Evolutionary conservation across 1,140 invertebrate species (phyloP), one percentile per base, ranked within the genome.

Genomic region (Pseudomyrmex concolor): DNA sequence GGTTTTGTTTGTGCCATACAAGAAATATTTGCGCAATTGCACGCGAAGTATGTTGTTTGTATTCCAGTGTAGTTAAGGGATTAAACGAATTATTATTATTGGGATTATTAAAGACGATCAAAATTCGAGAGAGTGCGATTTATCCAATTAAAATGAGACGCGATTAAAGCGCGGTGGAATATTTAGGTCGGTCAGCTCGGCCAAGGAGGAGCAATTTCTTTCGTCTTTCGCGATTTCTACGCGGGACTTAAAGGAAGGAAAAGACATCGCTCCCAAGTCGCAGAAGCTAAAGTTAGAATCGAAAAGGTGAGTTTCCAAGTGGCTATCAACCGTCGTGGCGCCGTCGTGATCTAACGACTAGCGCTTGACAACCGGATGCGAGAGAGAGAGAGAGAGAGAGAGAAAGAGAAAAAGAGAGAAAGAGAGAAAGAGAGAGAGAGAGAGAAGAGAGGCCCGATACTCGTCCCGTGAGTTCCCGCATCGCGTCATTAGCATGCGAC

Each of bases 361-460:
- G 87, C 89, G 91, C 91, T 34, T 92, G 92, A 92, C 92, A 94
- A 94, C 93, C 93, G 93, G 93, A 94, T 94, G 92, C 91, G 90
- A 89, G 90, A 89, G 89, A 89, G 34, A 34, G 34, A 34, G 5
- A 34, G 34, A 7, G 5, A 34, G 5, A 34, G 5, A 34, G 0
- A 34, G 1, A 25, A 0, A 25, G 25, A 25, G 25, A 25, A 5
- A 34, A 4, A 34, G n/a, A n/a, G n/a, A n/a, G n/a, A n/a, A 89
- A 89, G 89, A 91, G 88, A 89, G 84, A n/a, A n/a, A n/a, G 34
- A 34, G 34, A 0, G 34, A 34, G 90, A 89, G 88, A 89, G 90
- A 89, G 90, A 89, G 89, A 89, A 89, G 89, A 91, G 88, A 89
- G 84, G 78, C 80, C 67, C 72, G 83, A 90, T 91, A 90, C 90